Evolutionary conservation across 2,797 vertebrate genomes (phyloP), one percentile per base, ranked within the genome.

Genomic region (Channa striata): DNA sequence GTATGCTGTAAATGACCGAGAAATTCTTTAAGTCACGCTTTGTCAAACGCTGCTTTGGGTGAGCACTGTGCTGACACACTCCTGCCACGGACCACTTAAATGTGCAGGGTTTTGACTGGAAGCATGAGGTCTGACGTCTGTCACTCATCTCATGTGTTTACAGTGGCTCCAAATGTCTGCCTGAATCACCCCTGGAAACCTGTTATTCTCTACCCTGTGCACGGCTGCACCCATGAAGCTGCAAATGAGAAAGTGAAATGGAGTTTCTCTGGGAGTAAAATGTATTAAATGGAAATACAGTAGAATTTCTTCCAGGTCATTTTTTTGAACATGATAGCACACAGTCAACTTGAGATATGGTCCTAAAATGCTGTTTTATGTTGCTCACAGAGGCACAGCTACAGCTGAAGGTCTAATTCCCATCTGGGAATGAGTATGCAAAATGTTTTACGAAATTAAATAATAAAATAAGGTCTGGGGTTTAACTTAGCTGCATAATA

Each of bases 241-340:
- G 73, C 59, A 60, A 73, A 81, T 79, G 56, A 77, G 48, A 69
- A 59, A 51, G 56, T 63, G 59, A 11, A 54, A 77, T 11, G 6
- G 46, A 34, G 11, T 1, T 59, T 33, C 8, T 10, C 8, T 0
- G 62, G 60, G 46, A 49, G 50, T 36, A 50, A 40, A 37, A 30
- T 10, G 2, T 44, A 36, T 61, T 63, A 48, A 50, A 49, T 56
- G 23, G 17, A 62, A 69, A 67, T 21, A 47, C 59, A 56, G 16
- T 2, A 5, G 40, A 64, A 60, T 33, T 11, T 40, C 48, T 64
- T 49, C 11, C 19, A 17, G n/a, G 69, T 71, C 19, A 3, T 56
- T 65, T 60, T 30, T 19, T 43, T 59, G 21, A 59, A 43, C 40
- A 23, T 16, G 1, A 11, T 13, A 43, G 21, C 49, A 36, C 11